These are phyloP conservation scores for Trachurus trachurus DNA, from an alignment of 2,797 vertebrate species.

Conservation along the genomic window DNA sequence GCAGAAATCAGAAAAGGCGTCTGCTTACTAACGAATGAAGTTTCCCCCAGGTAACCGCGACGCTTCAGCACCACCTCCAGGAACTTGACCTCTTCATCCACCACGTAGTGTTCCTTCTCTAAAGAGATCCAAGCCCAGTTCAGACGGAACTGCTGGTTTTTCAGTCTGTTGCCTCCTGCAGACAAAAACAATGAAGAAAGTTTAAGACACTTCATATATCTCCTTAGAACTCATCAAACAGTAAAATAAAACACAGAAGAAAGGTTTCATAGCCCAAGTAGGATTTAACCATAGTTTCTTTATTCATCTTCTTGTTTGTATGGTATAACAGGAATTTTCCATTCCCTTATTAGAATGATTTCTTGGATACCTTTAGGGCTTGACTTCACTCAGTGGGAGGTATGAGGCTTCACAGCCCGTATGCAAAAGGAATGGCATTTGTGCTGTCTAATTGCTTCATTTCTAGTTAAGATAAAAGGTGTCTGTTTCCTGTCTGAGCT, in stretches of 20 bases:
- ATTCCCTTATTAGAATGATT: conserved; percentile 41
- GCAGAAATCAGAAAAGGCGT: background rate
- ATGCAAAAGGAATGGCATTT: conserved; percentile 48
- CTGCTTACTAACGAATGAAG: conserved; percentile 95
- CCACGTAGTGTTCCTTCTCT: conserved; percentile 91
- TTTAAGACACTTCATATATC: background rate
- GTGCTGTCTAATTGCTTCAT: conserved; percentile 74
- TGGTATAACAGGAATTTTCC: conserved; percentile 14
- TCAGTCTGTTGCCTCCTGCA: conserved; percentile 93
- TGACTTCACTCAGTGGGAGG: conserved; percentile 54
- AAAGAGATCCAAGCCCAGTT: conserved; percentile 98
- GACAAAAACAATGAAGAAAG: conserved; percentile 35
- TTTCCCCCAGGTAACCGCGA: conserved; percentile 95
- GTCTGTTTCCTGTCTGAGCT: conserved; percentile 73
- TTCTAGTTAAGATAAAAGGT: conserved; percentile 83
- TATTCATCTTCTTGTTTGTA: conserved; percentile 1
- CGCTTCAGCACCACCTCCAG: conserved; percentile 92
- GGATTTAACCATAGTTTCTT: background rate
- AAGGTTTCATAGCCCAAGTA: conserved; percentile 3
- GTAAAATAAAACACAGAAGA: conserved; percentile 9
- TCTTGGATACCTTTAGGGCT: conserved; percentile 40
- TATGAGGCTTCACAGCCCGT: conserved; percentile 38
- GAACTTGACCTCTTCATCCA: conserved; percentile 93
- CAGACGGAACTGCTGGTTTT: conserved; percentile 92
- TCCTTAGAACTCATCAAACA: background rate